Percentiles rank a stretch among this genome's conserved stretches.
Evolutionary conservation across 2,888 invertebrate genomes (phyloP).

Genomic region (Melanostoma mellinum): DNA sequence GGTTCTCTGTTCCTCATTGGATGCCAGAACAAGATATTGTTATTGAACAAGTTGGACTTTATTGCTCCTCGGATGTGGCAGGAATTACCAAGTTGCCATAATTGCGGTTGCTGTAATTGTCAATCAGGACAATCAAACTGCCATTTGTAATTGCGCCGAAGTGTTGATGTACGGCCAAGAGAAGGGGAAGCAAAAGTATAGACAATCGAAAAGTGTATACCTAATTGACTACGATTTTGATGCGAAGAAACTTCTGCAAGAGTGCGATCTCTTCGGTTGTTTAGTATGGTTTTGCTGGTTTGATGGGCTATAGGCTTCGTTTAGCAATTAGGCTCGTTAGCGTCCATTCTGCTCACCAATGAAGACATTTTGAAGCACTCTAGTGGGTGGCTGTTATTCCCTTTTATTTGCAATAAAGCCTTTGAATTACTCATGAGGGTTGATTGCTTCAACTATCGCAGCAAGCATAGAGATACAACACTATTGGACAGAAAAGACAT

Average conservation of each 20-base stretch:
- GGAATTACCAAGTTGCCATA: slow-evolving; percentile 68
- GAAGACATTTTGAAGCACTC: slow-evolving; percentile 53
- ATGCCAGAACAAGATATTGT: slow-evolving; percentile 55
- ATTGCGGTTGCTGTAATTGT: slow-evolving; percentile 70
- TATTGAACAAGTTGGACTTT: slow-evolving; percentile 64
- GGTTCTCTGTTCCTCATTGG: slow-evolving; percentile 19
- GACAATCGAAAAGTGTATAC: slow-evolving; percentile 62
- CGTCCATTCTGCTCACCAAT: slow-evolving; percentile 32
- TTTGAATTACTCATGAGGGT: slow-evolving; percentile 68
- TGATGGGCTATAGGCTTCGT: slow-evolving; percentile 30
- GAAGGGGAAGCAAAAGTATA: background rate
- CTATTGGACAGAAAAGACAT: slow-evolving; percentile 24
- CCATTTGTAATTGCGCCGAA: slow-evolving; percentile 66
- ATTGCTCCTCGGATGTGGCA: slow-evolving; percentile 66
- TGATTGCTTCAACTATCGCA: slow-evolving; percentile 45
- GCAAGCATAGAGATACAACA: background rate
- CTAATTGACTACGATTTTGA: slow-evolving; percentile 67
- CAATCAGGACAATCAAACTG: slow-evolving; percentile 70
- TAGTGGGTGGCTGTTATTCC: slow-evolving; percentile 49
- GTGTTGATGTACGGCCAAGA: slow-evolving; percentile 57
- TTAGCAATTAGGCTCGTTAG: slow-evolving; percentile 60
- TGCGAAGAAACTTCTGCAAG: slow-evolving; percentile 49
- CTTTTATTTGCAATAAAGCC: slow-evolving; percentile 65
- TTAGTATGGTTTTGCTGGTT: slow-evolving; percentile 20
- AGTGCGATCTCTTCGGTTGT: slow-evolving; percentile 10